Percentiles rank a stretch among this genome's conserved stretches.
These are phyloP conservation scores for Pelmatolapia mariae DNA, from an alignment of 2,113 vertebrate genomes.

Conservation along the genomic window DNA sequence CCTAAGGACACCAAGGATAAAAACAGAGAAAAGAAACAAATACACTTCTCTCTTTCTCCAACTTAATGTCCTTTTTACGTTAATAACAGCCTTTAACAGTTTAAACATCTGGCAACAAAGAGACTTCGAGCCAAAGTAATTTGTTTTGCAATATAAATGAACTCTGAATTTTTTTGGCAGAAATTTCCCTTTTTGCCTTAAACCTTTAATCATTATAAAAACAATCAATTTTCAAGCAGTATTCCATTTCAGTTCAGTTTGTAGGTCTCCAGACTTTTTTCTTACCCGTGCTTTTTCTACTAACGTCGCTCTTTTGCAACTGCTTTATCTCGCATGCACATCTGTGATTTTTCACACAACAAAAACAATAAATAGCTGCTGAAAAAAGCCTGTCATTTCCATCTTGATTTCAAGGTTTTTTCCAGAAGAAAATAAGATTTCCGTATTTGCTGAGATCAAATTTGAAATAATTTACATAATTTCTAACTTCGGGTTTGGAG, in stretches of 20 bases:
- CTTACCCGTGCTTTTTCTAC: neutral
- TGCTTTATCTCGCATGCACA: neutral
- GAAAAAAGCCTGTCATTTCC: neutral
- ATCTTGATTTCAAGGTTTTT: neutral
- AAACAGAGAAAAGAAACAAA: neutral
- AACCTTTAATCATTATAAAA: neutral
- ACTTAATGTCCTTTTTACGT: neutral
- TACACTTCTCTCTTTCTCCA: neutral
- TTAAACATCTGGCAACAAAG: neutral
- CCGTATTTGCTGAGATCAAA: neutral
- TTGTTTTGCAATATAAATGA: neutral
- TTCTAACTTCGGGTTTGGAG: fast-evolving
- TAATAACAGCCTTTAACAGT: neutral
- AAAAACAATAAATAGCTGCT: neutral
- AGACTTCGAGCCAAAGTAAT: neutral
- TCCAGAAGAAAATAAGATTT: neutral
- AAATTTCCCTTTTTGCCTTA: neutral
- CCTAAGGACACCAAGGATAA: neutral
- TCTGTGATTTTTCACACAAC: neutral
- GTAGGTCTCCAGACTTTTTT: neutral
- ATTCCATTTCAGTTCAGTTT: neutral
- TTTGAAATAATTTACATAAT: neutral
- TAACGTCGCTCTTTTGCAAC: neutral
- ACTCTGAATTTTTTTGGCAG: neutral
- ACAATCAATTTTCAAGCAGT: neutral